Evolutionary conservation across 2,113 vertebrate genomes (phyloP).

Genomic region (Siniperca chuatsi): DNA sequence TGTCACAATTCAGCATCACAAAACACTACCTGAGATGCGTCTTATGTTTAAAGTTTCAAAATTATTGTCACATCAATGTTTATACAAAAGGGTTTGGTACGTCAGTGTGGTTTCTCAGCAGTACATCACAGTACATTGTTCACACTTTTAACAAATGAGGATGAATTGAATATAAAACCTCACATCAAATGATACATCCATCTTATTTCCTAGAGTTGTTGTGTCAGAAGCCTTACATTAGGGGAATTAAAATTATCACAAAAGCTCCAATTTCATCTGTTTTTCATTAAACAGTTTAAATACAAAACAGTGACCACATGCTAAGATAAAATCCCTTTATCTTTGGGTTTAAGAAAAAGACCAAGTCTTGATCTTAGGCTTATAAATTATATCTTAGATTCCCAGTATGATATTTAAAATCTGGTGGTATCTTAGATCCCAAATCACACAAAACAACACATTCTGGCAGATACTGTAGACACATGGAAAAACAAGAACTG

Average conservation of each 20-base stretch:
- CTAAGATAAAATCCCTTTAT: background rate
- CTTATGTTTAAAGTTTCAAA: no score
- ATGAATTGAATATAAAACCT: background rate
- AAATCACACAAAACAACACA: background rate
- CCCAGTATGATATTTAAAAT: background rate
- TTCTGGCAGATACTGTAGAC: no score
- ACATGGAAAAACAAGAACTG: background rate
- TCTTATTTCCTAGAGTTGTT: background rate
- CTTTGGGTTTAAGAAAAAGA: background rate
- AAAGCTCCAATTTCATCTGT: background rate
- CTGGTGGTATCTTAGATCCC: background rate
- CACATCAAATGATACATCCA: background rate
- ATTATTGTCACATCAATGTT: no score
- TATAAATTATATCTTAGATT: background rate
- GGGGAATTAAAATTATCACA: conserved; percentile 3
- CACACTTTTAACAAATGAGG: background rate
- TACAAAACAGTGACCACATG: background rate
- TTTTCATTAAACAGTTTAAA: background rate
- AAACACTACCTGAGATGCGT: background rate
- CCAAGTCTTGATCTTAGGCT: background rate
- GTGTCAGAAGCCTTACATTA: background rate
- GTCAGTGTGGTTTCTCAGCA: background rate
- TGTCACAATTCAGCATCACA: background rate
- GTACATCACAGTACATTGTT: background rate
- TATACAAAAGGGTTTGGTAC: background rate